Evolutionary conservation across 2,113 vertebrate genomes (phyloP).

Genomic region (Nothoprocta pentlandii): DNA sequence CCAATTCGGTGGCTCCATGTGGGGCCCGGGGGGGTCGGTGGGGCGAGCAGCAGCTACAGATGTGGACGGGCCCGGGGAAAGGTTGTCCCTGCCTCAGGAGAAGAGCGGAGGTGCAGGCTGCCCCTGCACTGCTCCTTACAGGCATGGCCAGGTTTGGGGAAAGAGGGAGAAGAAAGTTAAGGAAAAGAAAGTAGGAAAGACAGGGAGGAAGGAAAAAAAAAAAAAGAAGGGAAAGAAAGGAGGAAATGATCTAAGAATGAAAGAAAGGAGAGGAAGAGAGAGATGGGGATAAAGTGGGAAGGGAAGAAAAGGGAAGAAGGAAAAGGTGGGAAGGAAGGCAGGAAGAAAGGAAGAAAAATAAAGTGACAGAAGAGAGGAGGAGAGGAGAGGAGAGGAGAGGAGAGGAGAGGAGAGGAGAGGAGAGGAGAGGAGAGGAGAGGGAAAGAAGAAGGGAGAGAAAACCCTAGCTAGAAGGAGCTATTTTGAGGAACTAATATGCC

Average conservation of each 20-base stretch:
- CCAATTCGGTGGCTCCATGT: conserved; percentile 60
- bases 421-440: background rate
- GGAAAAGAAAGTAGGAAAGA: background rate
- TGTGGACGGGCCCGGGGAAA: background rate
- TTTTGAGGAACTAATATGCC: conserved; percentile 10
- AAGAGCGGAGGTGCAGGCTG: background rate
- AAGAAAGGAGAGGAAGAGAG: background rate
- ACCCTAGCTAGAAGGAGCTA: background rate
- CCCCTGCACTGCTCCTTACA: background rate
- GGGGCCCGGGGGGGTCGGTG: background rate
- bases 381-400: too few species aligned
- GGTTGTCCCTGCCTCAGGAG: background rate
- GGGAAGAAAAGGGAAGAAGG: background rate
- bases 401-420: too few species aligned
- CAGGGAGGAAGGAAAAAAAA: background rate
- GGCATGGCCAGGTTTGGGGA: background rate
- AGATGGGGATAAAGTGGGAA: background rate
- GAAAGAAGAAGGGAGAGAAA: background rate
- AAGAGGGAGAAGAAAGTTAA: background rate
- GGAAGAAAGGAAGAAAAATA: too few species aligned
- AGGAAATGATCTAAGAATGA: background rate
- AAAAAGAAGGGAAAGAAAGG: background rate
- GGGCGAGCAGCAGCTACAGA: conserved; percentile 32
- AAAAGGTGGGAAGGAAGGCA: fast-evolving
- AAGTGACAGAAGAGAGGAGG: fast-evolving